phyloP scores from a whole-genome alignment of 2,888 invertebrate genomes.

The Corbicula japonica region DNA sequence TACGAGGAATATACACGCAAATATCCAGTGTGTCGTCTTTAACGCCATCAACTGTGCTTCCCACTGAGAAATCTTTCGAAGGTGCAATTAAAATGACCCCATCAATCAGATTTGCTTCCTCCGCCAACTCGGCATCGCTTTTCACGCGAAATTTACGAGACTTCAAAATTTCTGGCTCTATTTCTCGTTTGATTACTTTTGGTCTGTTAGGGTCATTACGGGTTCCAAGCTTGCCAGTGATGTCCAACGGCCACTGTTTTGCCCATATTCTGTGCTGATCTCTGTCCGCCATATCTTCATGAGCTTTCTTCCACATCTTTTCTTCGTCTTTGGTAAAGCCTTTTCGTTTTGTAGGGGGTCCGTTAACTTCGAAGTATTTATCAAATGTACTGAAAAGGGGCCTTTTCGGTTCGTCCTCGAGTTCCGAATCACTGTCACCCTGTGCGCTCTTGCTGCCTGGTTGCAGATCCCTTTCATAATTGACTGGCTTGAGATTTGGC shows the following conservation, averaged over 20 bases:
- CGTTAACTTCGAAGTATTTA: not conserved
- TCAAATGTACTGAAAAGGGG: constrained; percentile 2
- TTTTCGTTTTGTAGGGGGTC: constrained; percentile 19
- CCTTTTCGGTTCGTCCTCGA: constrained; percentile 29
- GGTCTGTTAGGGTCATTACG: constrained; percentile 37
- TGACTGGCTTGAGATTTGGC: constrained; percentile 3
- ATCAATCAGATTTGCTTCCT: constrained; percentile 9
- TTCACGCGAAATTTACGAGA: constrained; percentile 24
- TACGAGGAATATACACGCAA: constrained; percentile 30
- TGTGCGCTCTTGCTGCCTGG: no score
- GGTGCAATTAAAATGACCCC: constrained; percentile 38
- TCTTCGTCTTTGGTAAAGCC: constrained; percentile 24
- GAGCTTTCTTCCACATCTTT: constrained; percentile 11
- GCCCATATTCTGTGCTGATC: constrained; percentile 25
- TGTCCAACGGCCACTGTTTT: constrained; percentile 13
- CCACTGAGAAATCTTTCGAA: no score
- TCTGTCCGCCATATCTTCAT: constrained; percentile 25
- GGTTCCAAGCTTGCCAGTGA: constrained; percentile 14
- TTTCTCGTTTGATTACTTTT: constrained; percentile 13
- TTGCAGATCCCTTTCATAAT: constrained; percentile 3
- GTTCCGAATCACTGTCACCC: constrained; percentile 19
- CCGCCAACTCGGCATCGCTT: constrained; percentile 7
- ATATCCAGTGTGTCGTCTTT: constrained; percentile 19
- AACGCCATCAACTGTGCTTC: not conserved
- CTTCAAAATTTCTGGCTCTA: constrained; percentile 1